phyloP scores from a whole-genome alignment of 2,113 vertebrate genomes.

The Oenanthe oenanthe region DNA sequence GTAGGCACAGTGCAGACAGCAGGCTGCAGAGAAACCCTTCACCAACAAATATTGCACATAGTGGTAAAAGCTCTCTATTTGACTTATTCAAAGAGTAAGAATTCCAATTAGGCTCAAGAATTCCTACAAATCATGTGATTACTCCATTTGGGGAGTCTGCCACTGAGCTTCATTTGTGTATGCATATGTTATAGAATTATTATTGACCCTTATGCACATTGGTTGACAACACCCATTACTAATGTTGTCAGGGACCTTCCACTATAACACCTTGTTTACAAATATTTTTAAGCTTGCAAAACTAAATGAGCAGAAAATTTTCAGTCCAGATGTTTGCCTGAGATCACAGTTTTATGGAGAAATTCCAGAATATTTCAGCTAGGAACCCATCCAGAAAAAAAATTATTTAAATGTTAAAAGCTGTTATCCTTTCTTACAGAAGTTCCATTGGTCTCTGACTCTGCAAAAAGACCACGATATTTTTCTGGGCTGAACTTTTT shows the following conservation, averaged over 20 bases:
- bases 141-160: slow-evolving; percentile 1
- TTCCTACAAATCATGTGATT: neutral
- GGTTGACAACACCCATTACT: neutral
- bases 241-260: neutral
- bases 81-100: neutral
- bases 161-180: slow-evolving; percentile 14
- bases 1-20: neutral
- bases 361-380: neutral
- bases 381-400: neutral
- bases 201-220: neutral
- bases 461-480: neutral
- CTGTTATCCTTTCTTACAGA: neutral
- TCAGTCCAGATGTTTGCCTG: neutral
- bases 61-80: neutral
- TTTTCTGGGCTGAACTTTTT: neutral
- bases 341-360: neutral
- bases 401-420: neutral
- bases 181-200: neutral
- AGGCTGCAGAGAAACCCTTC: neutral
- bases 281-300: neutral
- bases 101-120: neutral
- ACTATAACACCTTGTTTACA: neutral
- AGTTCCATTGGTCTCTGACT: neutral
- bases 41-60: neutral
- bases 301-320: neutral